These are phyloP conservation scores for Phorcus lineatus DNA, from an alignment of 2,888 invertebrate genomes.

Conservation along the genomic window DNA sequence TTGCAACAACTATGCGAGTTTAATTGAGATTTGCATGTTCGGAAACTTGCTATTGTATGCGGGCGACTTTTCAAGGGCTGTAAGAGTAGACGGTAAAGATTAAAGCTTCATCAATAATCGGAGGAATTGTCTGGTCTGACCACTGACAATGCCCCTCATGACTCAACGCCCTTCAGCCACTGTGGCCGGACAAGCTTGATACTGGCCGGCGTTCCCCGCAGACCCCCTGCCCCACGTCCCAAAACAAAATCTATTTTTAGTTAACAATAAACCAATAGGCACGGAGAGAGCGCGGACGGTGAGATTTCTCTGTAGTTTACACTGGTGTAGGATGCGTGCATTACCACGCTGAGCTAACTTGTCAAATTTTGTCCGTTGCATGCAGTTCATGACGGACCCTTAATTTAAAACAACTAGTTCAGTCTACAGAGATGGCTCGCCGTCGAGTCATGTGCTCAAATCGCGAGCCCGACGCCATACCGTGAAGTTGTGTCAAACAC, in stretches of 20 bases:
- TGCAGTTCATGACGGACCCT: not conserved
- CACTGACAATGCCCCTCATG: conserved; percentile 3
- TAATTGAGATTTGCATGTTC: not conserved
- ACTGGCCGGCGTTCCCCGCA: not conserved
- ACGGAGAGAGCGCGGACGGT: not conserved
- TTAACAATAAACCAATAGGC: conserved; percentile 21
- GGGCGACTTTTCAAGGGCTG: not conserved
- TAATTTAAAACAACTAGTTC: not conserved
- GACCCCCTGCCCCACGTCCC: conserved; percentile 1
- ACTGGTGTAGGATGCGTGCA: not conserved
- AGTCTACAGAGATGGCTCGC: not conserved
- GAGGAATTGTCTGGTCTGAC: not conserved
- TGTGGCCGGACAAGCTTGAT: not conserved
- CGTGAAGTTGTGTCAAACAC: conserved; percentile 5
- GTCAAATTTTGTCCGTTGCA: conserved; percentile 17
- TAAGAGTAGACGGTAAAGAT: not conserved
- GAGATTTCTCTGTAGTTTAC: conserved; percentile 4
- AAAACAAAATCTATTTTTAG: conserved; percentile 25
- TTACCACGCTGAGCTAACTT: not conserved
- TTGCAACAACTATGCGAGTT: not conserved
- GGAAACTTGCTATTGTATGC: not conserved
- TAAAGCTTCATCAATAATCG: conserved; percentile 6
- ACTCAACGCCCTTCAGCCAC: not conserved
- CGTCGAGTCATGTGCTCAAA: not conserved
- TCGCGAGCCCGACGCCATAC: not conserved